These are phyloP conservation scores for Phylloscopus trochilus DNA, from an alignment of 2,113 vertebrate species.

Conservation along the genomic window DNA sequence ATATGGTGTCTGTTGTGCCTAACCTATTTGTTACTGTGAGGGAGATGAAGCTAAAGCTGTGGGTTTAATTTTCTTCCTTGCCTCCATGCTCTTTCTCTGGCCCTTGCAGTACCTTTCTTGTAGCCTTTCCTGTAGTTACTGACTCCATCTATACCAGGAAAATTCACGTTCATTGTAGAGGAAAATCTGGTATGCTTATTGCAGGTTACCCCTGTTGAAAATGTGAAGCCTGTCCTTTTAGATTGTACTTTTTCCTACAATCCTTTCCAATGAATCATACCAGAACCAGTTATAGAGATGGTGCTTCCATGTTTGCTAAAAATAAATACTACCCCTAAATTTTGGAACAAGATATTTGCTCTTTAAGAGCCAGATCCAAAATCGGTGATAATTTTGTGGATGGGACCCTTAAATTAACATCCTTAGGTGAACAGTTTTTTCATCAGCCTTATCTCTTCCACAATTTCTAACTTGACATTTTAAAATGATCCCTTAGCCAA, in stretches of 20 bases:
- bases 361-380: neutral
- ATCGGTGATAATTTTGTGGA: neutral
- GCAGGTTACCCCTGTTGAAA: neutral
- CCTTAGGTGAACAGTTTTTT: conserved; percentile 2
- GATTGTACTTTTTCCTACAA: conserved; percentile 32
- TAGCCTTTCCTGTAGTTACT: neutral
- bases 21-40: neutral
- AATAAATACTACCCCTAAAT: conserved; percentile 47
- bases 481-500: conserved; percentile 59
- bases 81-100: neutral
- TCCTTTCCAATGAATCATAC: conserved; percentile 39
- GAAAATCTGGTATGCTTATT: conserved; percentile 32
- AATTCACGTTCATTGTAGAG: neutral
- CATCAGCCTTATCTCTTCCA: conserved; percentile 26
- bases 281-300: conserved; percentile 42
- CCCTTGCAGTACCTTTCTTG: neutral
- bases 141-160: neutral
- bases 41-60: neutral
- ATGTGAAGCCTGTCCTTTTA: conserved; percentile 36
- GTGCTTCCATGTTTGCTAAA: conserved; percentile 49
- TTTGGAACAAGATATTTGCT: conserved; percentile 12
- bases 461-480: conserved; percentile 59
- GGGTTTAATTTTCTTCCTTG: neutral
- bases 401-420: conserved; percentile 15
- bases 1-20: neutral